A percentile compares a stretch with the other conserved stretches of the same genome.
phyloP scores from a whole-genome alignment of 2,888 invertebrate species.

The Psococerastis gibbosa region DNA sequence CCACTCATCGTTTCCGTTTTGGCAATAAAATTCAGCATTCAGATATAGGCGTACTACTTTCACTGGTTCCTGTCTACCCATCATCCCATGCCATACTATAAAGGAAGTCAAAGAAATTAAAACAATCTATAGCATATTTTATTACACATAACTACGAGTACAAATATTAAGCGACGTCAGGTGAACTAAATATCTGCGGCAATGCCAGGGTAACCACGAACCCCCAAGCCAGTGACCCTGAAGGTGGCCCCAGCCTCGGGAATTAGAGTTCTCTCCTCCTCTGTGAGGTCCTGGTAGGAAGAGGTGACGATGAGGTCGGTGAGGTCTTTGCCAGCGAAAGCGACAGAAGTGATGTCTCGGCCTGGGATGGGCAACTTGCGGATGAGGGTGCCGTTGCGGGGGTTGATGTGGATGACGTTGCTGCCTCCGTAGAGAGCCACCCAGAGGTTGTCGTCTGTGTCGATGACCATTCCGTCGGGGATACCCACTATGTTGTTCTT shows the following conservation, averaged over 20 bases:
- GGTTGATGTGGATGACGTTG: constrained; percentile 26
- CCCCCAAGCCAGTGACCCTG: constrained; percentile 4
- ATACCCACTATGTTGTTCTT: constrained; percentile 28
- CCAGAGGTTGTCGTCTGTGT: constrained; percentile 11
- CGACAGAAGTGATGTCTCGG: constrained; percentile 3
- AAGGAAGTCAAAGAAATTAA: too few species aligned
- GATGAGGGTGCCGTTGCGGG: neutral
- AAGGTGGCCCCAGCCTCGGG: neutral
- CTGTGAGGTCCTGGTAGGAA: neutral
- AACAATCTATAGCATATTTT: too few species aligned
- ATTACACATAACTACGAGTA: too few species aligned
- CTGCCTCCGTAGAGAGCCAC: constrained; percentile 39
- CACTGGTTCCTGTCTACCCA: too few species aligned
- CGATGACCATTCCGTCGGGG: constrained; percentile 46
- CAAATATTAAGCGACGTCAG: too few species aligned
- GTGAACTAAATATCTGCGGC: constrained; percentile 4
- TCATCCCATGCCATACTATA: too few species aligned
- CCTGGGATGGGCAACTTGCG: constrained; percentile 1
- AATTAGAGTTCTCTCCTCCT: neutral
- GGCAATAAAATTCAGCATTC: too few species aligned
- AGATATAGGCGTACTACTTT: too few species aligned
- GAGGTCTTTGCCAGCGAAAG: constrained; percentile 4
- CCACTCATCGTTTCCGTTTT: too few species aligned
- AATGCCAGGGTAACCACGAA: constrained; percentile 1
- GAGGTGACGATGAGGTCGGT: constrained; percentile 4